These are phyloP conservation scores for Lasioglossum villosulum DNA, from an alignment of 2,888 invertebrate genomes.

Conservation along the genomic window DNA sequence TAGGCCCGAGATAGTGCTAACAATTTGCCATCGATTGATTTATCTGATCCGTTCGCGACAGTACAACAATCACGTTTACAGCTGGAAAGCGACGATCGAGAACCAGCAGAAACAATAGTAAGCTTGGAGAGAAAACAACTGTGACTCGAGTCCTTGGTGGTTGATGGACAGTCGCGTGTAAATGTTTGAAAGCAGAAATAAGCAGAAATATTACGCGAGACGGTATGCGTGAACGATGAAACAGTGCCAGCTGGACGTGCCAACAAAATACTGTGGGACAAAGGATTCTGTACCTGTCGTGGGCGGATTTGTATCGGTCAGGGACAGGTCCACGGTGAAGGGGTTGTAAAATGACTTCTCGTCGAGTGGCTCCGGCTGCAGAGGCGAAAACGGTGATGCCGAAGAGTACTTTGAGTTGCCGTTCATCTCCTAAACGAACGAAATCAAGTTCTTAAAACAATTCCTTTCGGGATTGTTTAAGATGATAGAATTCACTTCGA, in stretches of 20 bases:
- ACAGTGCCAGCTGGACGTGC: conserved; percentile 55
- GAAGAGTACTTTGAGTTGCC: conserved; percentile 74
- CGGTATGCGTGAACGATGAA: background rate
- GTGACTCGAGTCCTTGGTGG: conserved; percentile 3
- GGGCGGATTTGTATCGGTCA: conserved; percentile 67
- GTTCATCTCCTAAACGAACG: conserved; percentile 70
- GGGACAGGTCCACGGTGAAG: conserved; percentile 77
- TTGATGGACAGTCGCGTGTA: conserved; percentile 21
- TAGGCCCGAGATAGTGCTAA: conserved; percentile 28
- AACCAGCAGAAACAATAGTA: background rate
- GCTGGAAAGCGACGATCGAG: background rate
- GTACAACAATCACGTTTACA: background rate
- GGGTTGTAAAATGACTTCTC: conserved; percentile 81
- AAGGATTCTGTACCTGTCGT: conserved; percentile 61
- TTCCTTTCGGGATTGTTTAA: too few relatives aligned
- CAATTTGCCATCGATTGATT: background rate
- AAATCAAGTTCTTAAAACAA: background rate
- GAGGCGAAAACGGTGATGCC: conserved; percentile 61
- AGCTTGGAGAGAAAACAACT: background rate
- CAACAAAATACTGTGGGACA: conserved; percentile 46
- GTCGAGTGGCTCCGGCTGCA: conserved; percentile 60
- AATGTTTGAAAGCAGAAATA: conserved; percentile 33
- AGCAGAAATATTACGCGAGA: conserved; percentile 34
- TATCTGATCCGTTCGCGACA: background rate
- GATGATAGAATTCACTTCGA: background rate